These are phyloP conservation scores for Halichoeres trimaculatus DNA, from an alignment of 2,113 vertebrate species.

Conservation along the genomic window DNA sequence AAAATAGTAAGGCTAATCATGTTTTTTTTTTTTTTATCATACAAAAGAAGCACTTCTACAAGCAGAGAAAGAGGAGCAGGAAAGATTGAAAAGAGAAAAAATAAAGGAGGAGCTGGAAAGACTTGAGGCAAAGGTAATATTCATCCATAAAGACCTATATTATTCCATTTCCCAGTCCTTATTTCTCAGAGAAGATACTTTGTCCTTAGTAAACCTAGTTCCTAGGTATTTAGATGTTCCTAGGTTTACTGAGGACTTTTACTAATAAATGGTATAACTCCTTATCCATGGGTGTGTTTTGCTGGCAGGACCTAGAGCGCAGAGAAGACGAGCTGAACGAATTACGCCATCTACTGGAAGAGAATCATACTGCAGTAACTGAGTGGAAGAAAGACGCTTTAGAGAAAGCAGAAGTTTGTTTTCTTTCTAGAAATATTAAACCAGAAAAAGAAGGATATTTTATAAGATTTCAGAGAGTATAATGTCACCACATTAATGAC, in stretches of 20 bases:
- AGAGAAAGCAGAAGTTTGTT: slow-evolving; percentile 80
- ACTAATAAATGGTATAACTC: too few relatives aligned
- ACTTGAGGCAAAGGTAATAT: slow-evolving; percentile 86
- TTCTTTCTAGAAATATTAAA: neutral
- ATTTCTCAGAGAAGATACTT: neutral
- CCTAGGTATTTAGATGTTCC: too few relatives aligned
- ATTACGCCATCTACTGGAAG: slow-evolving; percentile 81
- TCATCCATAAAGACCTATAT: too few relatives aligned
- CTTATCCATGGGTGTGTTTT: neutral
- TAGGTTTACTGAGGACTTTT: too few relatives aligned
- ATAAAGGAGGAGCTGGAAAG: slow-evolving; percentile 77
- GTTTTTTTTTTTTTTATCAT: neutral
- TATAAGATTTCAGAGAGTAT: too few relatives aligned
- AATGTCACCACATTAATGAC: too few relatives aligned
- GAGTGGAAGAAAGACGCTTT: slow-evolving; percentile 77
- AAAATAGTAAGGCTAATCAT: too few relatives aligned
- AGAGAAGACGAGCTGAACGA: slow-evolving; percentile 86
- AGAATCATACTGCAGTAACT: slow-evolving; percentile 80
- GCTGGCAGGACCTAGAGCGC: slow-evolving; percentile 81
- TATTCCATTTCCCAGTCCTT: too few relatives aligned
- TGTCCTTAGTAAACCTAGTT: too few relatives aligned
- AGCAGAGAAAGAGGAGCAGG: slow-evolving; percentile 83
- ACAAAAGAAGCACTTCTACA: slow-evolving; percentile 84
- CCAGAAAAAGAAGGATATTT: neutral
- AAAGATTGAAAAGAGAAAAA: slow-evolving; percentile 81